Percentiles rank a stretch among this genome's conserved stretches.
Conservation (phyloP, 1,140 invertebrate genomes). For the Belonocnema kinseyi region DNA sequence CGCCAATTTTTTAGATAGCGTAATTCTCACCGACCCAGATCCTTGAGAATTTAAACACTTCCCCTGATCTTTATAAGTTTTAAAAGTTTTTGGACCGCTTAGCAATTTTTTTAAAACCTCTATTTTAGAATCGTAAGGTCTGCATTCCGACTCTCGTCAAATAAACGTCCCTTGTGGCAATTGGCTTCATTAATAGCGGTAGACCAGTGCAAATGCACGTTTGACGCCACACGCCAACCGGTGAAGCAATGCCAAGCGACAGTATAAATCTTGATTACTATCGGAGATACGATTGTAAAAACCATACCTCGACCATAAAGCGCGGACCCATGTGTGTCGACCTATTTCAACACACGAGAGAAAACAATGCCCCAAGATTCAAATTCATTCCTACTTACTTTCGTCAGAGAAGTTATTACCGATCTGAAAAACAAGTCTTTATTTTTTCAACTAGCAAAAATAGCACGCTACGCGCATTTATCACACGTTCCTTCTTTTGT, state of each 20-base stretch:
- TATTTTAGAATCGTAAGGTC: too few relatives aligned
- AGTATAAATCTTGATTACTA: constrained; percentile 30
- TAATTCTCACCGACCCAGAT: too few relatives aligned
- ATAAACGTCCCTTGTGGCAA: background rate
- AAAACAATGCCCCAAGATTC: constrained; percentile 15
- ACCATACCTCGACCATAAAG: background rate
- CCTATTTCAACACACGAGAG: constrained; percentile 21
- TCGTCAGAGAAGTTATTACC: background rate
- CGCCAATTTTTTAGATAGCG: too few relatives aligned
- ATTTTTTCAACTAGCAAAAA: too few relatives aligned
- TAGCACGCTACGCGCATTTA: too few relatives aligned
- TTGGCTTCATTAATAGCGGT: background rate
- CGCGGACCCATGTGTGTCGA: constrained; percentile 10
- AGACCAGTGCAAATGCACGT: background rate
- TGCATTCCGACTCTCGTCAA: background rate
- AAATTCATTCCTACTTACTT: constrained; percentile 20
- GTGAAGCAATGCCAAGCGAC: constrained; percentile 25
- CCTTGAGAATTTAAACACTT: too few relatives aligned
- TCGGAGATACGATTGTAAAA: constrained; percentile 11
- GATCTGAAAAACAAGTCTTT: background rate
- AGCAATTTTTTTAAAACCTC: too few relatives aligned
- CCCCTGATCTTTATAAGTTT: too few relatives aligned
- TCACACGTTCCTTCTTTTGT: too few relatives aligned
- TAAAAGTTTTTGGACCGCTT: too few relatives aligned
- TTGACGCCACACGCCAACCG: constrained; percentile 21